phyloP scores from a whole-genome alignment of 2,113 vertebrate species.

The Limnothrissa miodon region DNA sequence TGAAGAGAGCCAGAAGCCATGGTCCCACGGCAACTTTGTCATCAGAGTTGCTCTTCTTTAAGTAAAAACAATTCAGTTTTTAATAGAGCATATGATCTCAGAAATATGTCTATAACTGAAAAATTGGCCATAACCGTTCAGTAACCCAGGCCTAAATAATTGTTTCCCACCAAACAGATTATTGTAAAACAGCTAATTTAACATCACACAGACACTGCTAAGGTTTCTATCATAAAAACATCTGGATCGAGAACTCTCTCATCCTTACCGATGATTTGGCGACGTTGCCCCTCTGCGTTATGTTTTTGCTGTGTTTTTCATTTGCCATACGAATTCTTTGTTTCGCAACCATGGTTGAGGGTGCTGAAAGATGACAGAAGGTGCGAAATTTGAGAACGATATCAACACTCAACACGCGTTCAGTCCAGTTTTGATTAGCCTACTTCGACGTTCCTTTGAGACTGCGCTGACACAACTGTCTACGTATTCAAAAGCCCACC shows the following conservation, averaged over 20 bases:
- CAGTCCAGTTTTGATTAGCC: too few relatives aligned
- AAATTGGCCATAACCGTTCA: neutral
- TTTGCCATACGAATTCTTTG: constrained; percentile 81
- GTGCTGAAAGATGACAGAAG: neutral
- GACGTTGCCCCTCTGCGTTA: constrained; percentile 78
- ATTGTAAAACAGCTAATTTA: neutral
- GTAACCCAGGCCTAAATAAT: neutral
- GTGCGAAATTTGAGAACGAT: neutral
- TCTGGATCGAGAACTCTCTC: neutral
- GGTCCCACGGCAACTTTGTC: constrained; percentile 82
- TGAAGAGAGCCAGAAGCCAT: constrained; percentile 80
- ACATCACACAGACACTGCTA: neutral
- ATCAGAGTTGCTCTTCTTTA: constrained; percentile 75
- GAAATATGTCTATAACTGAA: neutral
- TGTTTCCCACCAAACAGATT: neutral
- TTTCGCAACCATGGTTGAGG: constrained; percentile 72
- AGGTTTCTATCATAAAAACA: neutral
- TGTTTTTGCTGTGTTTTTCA: constrained; percentile 82
- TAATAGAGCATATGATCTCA: too few relatives aligned
- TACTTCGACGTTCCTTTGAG: too few relatives aligned
- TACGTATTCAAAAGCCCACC: too few relatives aligned
- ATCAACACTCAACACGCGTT: too few relatives aligned
- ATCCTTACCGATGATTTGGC: constrained; percentile 74
- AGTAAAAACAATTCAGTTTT: neutral
- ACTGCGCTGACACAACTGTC: too few relatives aligned